phyloP scores from a whole-genome alignment of 2,113 vertebrate genomes.

The Myodes glareolus region DNA sequence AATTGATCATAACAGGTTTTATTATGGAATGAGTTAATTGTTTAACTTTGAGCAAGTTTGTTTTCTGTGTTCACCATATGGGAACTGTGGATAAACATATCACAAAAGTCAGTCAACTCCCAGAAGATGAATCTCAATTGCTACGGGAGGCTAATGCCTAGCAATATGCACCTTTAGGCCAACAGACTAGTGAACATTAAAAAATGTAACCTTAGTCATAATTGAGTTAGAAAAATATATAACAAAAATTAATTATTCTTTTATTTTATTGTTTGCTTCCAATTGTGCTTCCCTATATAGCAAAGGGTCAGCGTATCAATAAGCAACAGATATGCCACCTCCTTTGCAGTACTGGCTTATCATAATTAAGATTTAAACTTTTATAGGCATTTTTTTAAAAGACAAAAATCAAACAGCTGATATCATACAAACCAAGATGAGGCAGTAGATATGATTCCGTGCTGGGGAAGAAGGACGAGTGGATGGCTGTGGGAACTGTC shows the following conservation, averaged over 20 bases:
- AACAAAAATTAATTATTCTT: neutral
- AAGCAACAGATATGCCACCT: neutral
- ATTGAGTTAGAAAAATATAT: neutral
- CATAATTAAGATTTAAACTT: slow-evolving; percentile 9
- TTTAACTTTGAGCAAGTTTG: neutral
- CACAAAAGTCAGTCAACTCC: neutral
- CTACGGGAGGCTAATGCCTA: neutral
- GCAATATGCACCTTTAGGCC: neutral
- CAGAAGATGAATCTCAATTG: neutral
- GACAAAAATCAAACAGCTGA: neutral
- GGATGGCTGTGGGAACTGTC: neutral
- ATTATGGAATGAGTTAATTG: neutral
- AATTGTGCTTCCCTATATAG: neutral
- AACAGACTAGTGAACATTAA: neutral
- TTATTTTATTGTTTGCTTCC: slow-evolving; percentile 3
- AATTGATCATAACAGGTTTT: neutral
- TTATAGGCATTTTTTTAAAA: neutral
- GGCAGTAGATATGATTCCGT: neutral
- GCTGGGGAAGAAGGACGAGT: neutral
- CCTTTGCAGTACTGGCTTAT: neutral
- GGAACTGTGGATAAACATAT: neutral
- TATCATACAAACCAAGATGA: neutral
- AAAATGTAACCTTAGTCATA: neutral
- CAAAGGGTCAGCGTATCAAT: neutral
- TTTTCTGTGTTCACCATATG: neutral